Percentiles rank a stretch among this genome's conserved stretches.
Evolutionary conservation across 2,888 invertebrate species (phyloP).

Genomic region (Plemyria rubiginata): DNA sequence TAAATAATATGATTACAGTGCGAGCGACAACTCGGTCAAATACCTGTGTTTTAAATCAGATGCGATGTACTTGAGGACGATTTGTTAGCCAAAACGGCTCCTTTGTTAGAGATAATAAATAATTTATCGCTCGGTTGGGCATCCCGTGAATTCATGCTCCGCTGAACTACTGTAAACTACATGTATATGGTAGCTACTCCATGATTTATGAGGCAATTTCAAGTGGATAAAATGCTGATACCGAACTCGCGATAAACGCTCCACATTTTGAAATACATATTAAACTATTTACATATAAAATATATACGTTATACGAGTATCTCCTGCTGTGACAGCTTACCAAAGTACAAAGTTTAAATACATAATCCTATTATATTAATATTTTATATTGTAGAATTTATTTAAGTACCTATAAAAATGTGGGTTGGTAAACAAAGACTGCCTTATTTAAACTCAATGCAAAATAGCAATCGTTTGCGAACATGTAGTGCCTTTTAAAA

Average conservation of each 20-base stretch:
- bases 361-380: no score
- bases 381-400: no score
- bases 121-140: conserved; percentile 57
- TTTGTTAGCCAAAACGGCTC: conserved; percentile 65
- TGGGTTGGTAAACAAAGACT: no score
- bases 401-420: no score
- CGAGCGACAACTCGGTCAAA: conserved; percentile 70
- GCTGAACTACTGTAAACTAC: conserved; percentile 59
- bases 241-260: conserved; percentile 51
- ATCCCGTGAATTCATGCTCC: conserved; percentile 59
- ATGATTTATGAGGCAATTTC: conserved; percentile 52
- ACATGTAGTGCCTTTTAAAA: conserved; percentile 62
- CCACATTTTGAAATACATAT: conserved; percentile 49
- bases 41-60: conserved; percentile 77
- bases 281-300: conserved; percentile 36
- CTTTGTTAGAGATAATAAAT: conserved; percentile 72
- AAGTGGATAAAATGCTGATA: conserved; percentile 50
- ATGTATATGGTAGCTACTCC: conserved; percentile 45
- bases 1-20: conserved; percentile 69
- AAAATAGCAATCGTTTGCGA: conserved; percentile 66
- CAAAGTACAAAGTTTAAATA: no score
- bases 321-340: conserved; percentile 34
- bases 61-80: conserved; percentile 61
- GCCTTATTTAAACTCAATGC: conserved; percentile 70
- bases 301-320: conserved; percentile 37